These are phyloP conservation scores for Exocentrus adspersus DNA, from an alignment of 2,888 invertebrate species.

Conservation along the genomic window DNA sequence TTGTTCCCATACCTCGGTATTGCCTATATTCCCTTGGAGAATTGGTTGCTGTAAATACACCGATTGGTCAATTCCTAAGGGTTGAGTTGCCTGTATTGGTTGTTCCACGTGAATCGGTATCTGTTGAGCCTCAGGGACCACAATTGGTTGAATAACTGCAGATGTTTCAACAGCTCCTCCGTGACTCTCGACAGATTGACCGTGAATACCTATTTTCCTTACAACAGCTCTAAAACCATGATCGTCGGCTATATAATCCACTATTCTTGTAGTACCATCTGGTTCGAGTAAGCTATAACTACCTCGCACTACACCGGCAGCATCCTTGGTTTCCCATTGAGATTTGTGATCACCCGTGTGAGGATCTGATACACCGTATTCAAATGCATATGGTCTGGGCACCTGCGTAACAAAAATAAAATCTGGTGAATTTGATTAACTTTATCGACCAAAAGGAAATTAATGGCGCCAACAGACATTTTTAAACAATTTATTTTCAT, in stretches of 20 bases:
- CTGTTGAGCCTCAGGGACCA: slow-evolving; percentile 32
- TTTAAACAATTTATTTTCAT: too few relatives aligned
- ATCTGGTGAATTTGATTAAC: too few relatives aligned
- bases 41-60: slow-evolving; percentile 8
- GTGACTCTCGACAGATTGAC: slow-evolving; percentile 45
- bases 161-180: slow-evolving; percentile 33
- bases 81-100: slow-evolving; percentile 27
- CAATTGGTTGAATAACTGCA: slow-evolving; percentile 12
- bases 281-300: slow-evolving; percentile 59
- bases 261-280: slow-evolving; percentile 59
- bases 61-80: not conserved
- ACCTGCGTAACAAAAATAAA: too few relatives aligned
- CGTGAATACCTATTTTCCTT: slow-evolving; percentile 53
- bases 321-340: slow-evolving; percentile 59
- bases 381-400: slow-evolving; percentile 55
- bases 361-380: slow-evolving; percentile 59
- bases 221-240: slow-evolving; percentile 58
- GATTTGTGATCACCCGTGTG: slow-evolving; percentile 59
- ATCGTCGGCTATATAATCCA: slow-evolving; percentile 59
- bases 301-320: slow-evolving; percentile 56
- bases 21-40: too few relatives aligned
- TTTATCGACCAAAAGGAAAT: too few relatives aligned
- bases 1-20: slow-evolving; percentile 11
- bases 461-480: too few relatives aligned
- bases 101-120: slow-evolving; percentile 25